phyloP scores from a whole-genome alignment of 2,888 invertebrate species.

The Cheilosia vulpina region DNA sequence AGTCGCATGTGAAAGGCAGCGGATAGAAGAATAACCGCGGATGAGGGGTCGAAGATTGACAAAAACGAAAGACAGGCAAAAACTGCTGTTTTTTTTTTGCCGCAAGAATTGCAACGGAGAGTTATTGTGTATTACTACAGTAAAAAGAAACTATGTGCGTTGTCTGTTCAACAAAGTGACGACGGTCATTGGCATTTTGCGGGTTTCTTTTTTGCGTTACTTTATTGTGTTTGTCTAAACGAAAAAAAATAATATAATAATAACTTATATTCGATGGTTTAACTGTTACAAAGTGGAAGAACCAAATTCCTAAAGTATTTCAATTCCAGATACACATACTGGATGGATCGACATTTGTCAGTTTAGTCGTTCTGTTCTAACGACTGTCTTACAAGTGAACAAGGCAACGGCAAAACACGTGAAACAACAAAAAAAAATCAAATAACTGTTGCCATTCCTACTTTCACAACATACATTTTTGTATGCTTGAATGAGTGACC shows the following conservation, averaged over 20 bases:
- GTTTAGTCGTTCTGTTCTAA: too few species aligned
- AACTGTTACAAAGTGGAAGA: constrained; percentile 9
- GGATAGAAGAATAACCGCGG: constrained; percentile 1
- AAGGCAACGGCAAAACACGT: not conserved
- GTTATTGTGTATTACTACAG: not conserved
- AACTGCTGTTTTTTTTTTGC: not conserved
- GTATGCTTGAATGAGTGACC: constrained; percentile 7
- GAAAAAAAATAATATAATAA: not conserved
- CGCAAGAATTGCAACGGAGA: constrained; percentile 2
- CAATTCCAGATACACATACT: too few species aligned
- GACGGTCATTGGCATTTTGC: constrained; percentile 33
- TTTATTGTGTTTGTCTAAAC: not conserved
- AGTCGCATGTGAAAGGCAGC: constrained; percentile 17
- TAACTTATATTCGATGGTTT: constrained; percentile 6
- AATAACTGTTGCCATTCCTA: constrained; percentile 29
- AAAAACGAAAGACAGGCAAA: constrained; percentile 11
- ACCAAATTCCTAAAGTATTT: not conserved
- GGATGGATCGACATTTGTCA: too few species aligned
- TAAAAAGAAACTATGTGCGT: not conserved
- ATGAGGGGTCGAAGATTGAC: not conserved
- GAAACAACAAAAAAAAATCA: not conserved
- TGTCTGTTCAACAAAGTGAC: constrained; percentile 7
- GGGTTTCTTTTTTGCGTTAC: constrained; percentile 11
- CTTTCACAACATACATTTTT: constrained; percentile 27
- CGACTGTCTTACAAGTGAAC: not conserved